Evolutionary conservation across 30 jellyfish, hydroid and myxozoan genomes (phyloP), one percentile per base, ranked within the genome.

Genomic region (Clytia hemisphaerica): DNA sequence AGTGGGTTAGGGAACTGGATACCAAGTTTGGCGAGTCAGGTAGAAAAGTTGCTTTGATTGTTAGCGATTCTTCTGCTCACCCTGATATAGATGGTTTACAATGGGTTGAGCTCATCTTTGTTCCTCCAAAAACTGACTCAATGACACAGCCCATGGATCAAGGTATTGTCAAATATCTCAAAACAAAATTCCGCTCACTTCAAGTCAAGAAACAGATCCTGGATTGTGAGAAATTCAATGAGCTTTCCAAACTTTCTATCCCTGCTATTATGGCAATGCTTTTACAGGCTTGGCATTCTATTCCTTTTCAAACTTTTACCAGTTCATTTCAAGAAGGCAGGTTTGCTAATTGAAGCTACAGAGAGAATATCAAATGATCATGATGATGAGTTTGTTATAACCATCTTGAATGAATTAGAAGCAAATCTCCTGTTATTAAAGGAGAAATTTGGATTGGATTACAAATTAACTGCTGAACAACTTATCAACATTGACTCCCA

Each of bases 101-200:
- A 40, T 64, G 55, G 22, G 54, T 58, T 24, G 26, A 54, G 37
- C 58, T 62, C 70, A 14, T 81, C 47, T 60, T 61, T 58, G 72
- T 70, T 10, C 81, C 89, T 16, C 92, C 92, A 32, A 83, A 75
- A 48, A 59, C 81, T 29, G 38, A 76, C 1, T 59, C 76, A 50
- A 29, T 29, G 29, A 67, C 58, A 24, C 89, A 81, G 36, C 90
- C 90, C 62, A 81, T 72, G 94, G 90, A 81, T 59, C 88, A 71
- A 44, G 87, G 93, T 1, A 31, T 69, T 31, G 58, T 80, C 38
- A 26, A 45, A 37, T 58, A 1, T 58, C 44, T 76, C 62, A 76
- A 76, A 71, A 50, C 37, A 21, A 21, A 58, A 21, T 58, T 21
- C 15, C 24, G 44, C 21, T 58, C 0, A 21, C 5, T 58, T 24